These are phyloP conservation scores for Hedya salicella DNA, from an alignment of 2,888 invertebrate species.

Conservation along the genomic window DNA sequence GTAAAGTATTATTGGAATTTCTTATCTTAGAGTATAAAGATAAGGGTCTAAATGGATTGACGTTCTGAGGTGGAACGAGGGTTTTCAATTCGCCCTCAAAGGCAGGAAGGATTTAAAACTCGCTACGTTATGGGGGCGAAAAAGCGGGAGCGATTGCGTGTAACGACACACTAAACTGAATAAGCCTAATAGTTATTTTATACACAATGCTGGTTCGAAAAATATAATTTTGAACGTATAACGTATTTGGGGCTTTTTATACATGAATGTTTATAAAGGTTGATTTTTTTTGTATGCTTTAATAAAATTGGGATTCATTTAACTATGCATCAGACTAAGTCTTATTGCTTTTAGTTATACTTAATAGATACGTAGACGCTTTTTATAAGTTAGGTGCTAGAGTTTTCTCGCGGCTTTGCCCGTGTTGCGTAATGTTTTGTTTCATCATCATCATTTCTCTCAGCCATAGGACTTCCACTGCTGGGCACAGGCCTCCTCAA, in stretches of 20 bases:
- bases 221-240: slow-evolving; percentile 17
- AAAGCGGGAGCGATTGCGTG: slow-evolving; percentile 30
- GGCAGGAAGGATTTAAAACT: slow-evolving; percentile 38
- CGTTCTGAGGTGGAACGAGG: slow-evolving; percentile 34
- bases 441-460: no score
- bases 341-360: no score
- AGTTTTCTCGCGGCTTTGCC: no score
- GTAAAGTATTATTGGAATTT: slow-evolving; percentile 49
- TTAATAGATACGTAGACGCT: no score
- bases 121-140: slow-evolving; percentile 21
- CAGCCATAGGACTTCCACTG: no score
- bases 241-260: background rate
- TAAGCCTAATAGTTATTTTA: slow-evolving; percentile 38
- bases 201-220: slow-evolving; percentile 20
- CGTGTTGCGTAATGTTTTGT: no score
- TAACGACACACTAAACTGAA: slow-evolving; percentile 18
- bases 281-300: no score
- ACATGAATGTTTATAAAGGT: background rate
- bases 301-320: no score
- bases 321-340: no score
- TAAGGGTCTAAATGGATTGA: slow-evolving; percentile 52
- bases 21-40: slow-evolving; percentile 45
- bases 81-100: slow-evolving; percentile 42
- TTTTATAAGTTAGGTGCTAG: no score
- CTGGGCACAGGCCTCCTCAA: no score